Conservation (phyloP, 2,797 vertebrate species). For the Sebastes matsubarae region DNA sequence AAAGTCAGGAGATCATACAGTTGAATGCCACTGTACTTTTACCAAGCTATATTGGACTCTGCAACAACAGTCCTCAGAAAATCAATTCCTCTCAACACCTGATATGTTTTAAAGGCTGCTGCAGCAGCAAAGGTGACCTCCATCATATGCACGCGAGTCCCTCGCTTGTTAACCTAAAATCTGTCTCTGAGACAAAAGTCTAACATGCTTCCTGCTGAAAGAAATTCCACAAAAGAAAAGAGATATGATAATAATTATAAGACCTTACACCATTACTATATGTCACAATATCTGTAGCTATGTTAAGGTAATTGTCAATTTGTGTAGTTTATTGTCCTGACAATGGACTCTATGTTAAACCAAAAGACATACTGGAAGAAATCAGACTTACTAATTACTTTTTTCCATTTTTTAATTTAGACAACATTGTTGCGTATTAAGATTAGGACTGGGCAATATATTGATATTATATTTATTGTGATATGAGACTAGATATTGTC, state of each 20-base stretch:
- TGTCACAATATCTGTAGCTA: not conserved
- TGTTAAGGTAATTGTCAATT: not conserved
- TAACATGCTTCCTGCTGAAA: not conserved
- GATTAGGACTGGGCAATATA: too few species aligned
- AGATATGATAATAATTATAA: not conserved
- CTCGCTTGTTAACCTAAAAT: not conserved
- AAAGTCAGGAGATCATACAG: not conserved
- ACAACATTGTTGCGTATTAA: not conserved
- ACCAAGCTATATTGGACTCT: not conserved
- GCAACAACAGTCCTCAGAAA: not conserved
- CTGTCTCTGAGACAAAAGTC: not conserved
- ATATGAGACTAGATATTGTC: too few species aligned
- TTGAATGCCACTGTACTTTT: not conserved
- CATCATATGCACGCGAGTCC: not conserved
- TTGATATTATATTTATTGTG: accelerated
- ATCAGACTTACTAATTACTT: not conserved
- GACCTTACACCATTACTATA: not conserved
- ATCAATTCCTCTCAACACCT: slow-evolving; percentile 38
- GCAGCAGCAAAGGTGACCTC: slow-evolving; percentile 28
- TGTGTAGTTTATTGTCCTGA: not conserved
- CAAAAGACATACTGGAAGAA: not conserved
- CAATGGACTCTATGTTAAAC: not conserved
- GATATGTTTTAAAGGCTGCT: slow-evolving; percentile 20
- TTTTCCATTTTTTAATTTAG: not conserved
- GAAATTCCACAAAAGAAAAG: not conserved